Percentiles rank a stretch among this genome's conserved stretches.
Conservation (phyloP, 2,888 invertebrate species). For the Coleophora flavipennella region DNA sequence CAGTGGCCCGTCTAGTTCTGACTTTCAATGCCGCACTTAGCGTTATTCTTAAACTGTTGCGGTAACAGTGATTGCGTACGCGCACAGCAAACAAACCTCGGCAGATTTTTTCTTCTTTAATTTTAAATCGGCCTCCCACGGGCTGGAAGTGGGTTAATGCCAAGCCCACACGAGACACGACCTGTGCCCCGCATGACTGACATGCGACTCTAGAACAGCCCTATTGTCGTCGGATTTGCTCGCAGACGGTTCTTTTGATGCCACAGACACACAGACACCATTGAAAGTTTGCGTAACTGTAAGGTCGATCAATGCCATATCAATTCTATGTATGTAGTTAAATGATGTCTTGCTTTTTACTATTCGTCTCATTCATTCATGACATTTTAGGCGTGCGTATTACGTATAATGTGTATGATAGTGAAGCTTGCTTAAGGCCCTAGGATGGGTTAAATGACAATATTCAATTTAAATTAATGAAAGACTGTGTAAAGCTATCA, state of each 20-base stretch:
- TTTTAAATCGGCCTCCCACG: conserved; percentile 66
- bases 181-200: conserved; percentile 46
- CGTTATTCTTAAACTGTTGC: conserved; percentile 48
- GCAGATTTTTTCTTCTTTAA: conserved; percentile 47
- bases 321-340: conserved; percentile 32
- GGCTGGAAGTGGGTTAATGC: conserved; percentile 65
- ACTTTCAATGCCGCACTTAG: conserved; percentile 29
- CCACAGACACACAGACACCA: conserved; percentile 26
- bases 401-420: too few species aligned
- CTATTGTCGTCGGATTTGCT: conserved; percentile 30
- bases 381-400: too few species aligned
- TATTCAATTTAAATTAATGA: too few species aligned
- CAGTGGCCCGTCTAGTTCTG: conserved; percentile 13
- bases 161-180: conserved; percentile 61
- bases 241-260: conserved; percentile 19
- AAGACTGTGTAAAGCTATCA: too few species aligned
- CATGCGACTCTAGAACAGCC: conserved; percentile 29
- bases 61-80: conserved; percentile 43
- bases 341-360: conserved; percentile 10
- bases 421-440: too few species aligned
- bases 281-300: conserved; percentile 6
- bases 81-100: conserved; percentile 37
- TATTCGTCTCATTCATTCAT: background rate
- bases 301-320: conserved; percentile 3
- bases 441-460: too few species aligned